Conservation (phyloP, 2,797 vertebrate species). For the Scleropages formosus region DNA sequence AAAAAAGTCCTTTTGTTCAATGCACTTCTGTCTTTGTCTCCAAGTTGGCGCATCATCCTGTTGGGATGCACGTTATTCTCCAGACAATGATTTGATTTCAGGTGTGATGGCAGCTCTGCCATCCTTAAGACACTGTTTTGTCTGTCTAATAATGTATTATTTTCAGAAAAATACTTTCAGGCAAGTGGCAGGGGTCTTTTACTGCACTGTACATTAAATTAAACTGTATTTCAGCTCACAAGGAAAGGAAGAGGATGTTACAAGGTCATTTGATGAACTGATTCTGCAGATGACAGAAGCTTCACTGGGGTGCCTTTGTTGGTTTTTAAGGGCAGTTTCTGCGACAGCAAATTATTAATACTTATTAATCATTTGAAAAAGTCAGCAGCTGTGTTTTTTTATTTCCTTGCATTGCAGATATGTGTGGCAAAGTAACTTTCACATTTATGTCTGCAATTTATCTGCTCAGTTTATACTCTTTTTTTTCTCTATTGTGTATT, state of each 20-base stretch:
- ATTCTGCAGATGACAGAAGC: not conserved
- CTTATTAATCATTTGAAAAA: too few relatives aligned
- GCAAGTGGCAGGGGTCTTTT: slow-evolving; percentile 10
- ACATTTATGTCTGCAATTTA: not conserved
- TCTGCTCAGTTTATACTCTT: not conserved
- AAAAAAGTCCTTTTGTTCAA: too few relatives aligned
- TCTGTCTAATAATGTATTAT: slow-evolving; percentile 30
- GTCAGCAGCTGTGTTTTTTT: too few relatives aligned
- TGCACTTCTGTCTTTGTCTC: not conserved
- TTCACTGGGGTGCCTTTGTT: not conserved
- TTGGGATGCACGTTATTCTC: slow-evolving; percentile 21
- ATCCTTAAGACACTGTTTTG: not conserved
- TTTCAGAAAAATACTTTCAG: slow-evolving; percentile 16
- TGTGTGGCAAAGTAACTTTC: slow-evolving; percentile 6
- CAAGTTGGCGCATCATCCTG: not conserved
- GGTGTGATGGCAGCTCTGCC: slow-evolving; percentile 6
- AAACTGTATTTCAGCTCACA: slow-evolving; percentile 42
- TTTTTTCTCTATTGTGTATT: not conserved
- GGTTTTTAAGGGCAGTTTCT: not conserved
- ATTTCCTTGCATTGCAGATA: too few relatives aligned
- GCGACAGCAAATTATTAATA: not conserved
- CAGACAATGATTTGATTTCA: slow-evolving; percentile 36
- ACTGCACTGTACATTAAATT: slow-evolving; percentile 27
- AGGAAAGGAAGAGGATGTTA: slow-evolving; percentile 47
- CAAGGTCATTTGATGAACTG: slow-evolving; percentile 13